Conservation (phyloP, 1,140 invertebrate species). For the Drosophila bifasciata region DNA sequence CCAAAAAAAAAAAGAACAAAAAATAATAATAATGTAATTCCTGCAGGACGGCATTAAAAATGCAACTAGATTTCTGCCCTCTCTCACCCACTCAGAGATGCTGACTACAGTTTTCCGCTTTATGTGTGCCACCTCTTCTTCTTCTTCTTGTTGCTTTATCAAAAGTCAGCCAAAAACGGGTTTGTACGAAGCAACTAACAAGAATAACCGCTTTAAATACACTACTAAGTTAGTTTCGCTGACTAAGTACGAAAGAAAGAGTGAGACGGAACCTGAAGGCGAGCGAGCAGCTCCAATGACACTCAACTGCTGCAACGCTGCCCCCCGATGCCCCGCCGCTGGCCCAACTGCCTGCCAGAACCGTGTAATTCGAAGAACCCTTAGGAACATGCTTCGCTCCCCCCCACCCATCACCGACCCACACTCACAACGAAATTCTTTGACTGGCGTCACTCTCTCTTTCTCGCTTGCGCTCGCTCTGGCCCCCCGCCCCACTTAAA, state of each 20-base stretch:
- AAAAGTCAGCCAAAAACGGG: conserved; percentile 65
- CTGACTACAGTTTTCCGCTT: conserved; percentile 25
- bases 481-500: no score
- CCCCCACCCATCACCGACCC: conserved; percentile 8
- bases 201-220: conserved; percentile 68
- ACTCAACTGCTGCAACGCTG: conserved; percentile 12
- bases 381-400: conserved; percentile 14
- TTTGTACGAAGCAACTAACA: conserved; percentile 58
- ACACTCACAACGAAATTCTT: conserved; percentile 33
- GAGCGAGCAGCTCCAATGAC: conserved; percentile 13
- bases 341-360: no score
- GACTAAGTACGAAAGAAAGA: conserved; percentile 11
- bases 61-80: conserved; percentile 7
- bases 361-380: conserved; percentile 51
- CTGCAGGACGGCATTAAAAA: no score
- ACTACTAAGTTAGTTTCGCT: conserved; percentile 38
- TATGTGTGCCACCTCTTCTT: conserved; percentile 55
- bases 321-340: no score
- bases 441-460: conserved; percentile 53
- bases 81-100: conserved; percentile 8
- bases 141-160: conserved; percentile 49
- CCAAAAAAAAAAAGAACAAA: conserved; percentile 4
- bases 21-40: background rate
- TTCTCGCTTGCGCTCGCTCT: conserved; percentile 5
- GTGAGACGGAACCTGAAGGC: conserved; percentile 4